phyloP scores from a whole-genome alignment of 2,888 invertebrate genomes.

The Teinopalpus imperialis region DNA sequence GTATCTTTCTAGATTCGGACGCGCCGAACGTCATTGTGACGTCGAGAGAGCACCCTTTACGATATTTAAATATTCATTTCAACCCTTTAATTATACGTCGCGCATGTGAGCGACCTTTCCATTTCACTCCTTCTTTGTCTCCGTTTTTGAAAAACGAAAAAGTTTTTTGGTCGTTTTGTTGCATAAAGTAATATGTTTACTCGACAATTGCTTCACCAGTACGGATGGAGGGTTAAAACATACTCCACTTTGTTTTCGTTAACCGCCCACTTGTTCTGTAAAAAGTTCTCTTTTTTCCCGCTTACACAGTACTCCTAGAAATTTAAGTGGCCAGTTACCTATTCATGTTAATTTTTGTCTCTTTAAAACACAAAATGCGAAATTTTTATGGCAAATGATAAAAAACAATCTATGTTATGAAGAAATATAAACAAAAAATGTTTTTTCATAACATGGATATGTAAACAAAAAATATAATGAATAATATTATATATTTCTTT shows the following conservation, averaged over 20 bases:
- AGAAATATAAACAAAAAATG: too few relatives aligned
- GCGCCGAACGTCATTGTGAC: slow-evolving; percentile 73
- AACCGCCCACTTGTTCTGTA: slow-evolving; percentile 20
- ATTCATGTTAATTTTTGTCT: slow-evolving; percentile 24
- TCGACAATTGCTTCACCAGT: slow-evolving; percentile 27
- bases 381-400: too few relatives aligned
- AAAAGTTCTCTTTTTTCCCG: slow-evolving; percentile 16
- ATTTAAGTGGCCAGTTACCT: slow-evolving; percentile 24
- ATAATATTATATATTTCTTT: too few relatives aligned
- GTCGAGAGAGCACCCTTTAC: slow-evolving; percentile 61
- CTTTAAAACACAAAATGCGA: slow-evolving; percentile 10
- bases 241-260: slow-evolving; percentile 28
- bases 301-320: slow-evolving; percentile 18
- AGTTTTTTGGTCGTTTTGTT: slow-evolving; percentile 37
- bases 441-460: too few relatives aligned
- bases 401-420: too few relatives aligned
- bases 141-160: slow-evolving; percentile 34
- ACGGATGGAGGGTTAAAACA: slow-evolving; percentile 27
- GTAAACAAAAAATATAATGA: too few relatives aligned
- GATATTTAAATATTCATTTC: slow-evolving; percentile 79
- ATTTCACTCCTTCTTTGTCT: slow-evolving; percentile 53
- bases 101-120: slow-evolving; percentile 67
- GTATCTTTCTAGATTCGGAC: slow-evolving; percentile 71
- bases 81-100: slow-evolving; percentile 77
- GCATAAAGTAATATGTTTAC: slow-evolving; percentile 39